phyloP scores from a whole-genome alignment of 2,113 vertebrate species.

The Ciconia maguari region DNA sequence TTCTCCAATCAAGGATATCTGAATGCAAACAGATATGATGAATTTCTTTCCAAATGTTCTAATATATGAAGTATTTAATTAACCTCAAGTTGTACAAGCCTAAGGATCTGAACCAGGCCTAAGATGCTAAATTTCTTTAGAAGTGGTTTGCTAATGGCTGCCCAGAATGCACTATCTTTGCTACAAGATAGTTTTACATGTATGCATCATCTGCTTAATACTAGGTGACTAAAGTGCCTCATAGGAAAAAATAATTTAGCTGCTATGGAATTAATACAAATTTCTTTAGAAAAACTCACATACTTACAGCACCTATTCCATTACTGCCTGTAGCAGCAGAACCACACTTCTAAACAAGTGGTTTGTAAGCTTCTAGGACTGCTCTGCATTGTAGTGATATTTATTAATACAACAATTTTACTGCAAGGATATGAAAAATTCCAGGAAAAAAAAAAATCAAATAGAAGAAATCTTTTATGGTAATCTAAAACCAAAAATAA shows the following conservation, averaged over 20 bases:
- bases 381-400: neutral
- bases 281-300: neutral
- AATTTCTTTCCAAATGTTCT: neutral
- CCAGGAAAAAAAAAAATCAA: neutral
- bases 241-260: neutral
- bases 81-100: neutral
- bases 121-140: neutral
- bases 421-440: neutral
- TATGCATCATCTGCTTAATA: neutral
- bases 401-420: neutral
- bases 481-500: neutral
- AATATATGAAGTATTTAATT: neutral
- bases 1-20: neutral
- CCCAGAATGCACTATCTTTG: neutral
- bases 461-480: neutral
- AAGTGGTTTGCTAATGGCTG: neutral
- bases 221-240: neutral
- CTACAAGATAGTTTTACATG: neutral
- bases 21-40: neutral
- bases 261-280: neutral
- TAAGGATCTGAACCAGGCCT: neutral
- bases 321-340: neutral
- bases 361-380: neutral
- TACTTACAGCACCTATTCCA: neutral
- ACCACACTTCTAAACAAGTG: neutral